Evolutionary conservation across 2,113 vertebrate genomes (phyloP), one percentile per base, ranked within the genome.

Genomic region (Mustelus asterias): DNA sequence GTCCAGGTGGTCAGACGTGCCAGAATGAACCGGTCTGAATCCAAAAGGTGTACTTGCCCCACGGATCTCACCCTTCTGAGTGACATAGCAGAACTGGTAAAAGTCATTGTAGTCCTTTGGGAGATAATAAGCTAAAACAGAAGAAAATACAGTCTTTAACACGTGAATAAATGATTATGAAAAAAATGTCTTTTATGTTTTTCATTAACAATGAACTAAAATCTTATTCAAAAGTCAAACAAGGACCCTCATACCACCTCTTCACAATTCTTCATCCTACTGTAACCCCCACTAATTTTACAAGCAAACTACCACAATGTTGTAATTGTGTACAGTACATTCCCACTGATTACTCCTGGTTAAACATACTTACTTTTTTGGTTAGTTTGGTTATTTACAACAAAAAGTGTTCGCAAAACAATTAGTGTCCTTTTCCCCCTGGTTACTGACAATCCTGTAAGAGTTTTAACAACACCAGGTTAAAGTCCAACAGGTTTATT

Each of bases 81-180:
- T 97, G 0, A 98, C 89, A 93, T 98, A 98, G 96, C 98, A 98
- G 97, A 98, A 98, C 97, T 98, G 98, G 96, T 98, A 98, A 96
- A 97, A 98, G 96, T 98, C 98, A 0, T 96, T 96, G 65, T 98
- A 97, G n/a, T 98, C 97, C 63, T 97, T 97, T 0, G 98, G 98
- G 83, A 98, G 97, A 96, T 98, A 97, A 96, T 97, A 97, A 0
- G 97, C 98, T 98, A 96, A 96, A 1, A 14, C n/a, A 33, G 37
- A 58, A 69, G 83, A 95, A 54, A 48, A 58, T 0, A 44, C 41
- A 41, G 16, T 18, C 76, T 37, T 11, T 11, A 2, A 14, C 60
- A 65, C 1, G 3, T 37, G 3, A 16, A 37, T 93, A 1, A 14
- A 63, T n/a, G 33, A 58, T 58, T 58, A 89, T 86, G 20, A 76